Conservation (phyloP, 1,140 invertebrate genomes). For the Nephotettix cincticeps region DNA sequence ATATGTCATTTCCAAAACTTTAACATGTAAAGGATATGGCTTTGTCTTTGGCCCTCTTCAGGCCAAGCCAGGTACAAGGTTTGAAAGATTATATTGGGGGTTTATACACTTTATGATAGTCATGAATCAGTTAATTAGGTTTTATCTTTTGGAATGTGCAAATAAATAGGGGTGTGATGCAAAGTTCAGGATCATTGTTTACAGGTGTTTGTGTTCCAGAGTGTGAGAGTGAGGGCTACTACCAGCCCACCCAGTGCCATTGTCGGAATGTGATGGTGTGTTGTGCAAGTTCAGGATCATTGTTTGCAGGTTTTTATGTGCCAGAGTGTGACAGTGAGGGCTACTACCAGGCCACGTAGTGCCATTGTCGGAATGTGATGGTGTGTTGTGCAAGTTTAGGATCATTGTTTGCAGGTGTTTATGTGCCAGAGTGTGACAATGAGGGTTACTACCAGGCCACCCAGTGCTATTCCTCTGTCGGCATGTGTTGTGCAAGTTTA, state of each 20-base stretch:
- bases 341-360: constrained; percentile 83
- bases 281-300: constrained; percentile 92
- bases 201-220: constrained; percentile 75
- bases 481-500: constrained; percentile 81
- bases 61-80: no score
- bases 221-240: constrained; percentile 86
- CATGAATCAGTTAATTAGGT: no score
- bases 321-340: constrained; percentile 84
- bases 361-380: constrained; percentile 81
- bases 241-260: constrained; percentile 82
- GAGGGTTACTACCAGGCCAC: constrained; percentile 83
- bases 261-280: constrained; percentile 88
- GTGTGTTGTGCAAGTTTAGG: constrained; percentile 81
- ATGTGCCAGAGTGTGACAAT: constrained; percentile 81
- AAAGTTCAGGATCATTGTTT: constrained; percentile 60
- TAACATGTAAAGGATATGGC: no score
- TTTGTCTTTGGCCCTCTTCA: no score
- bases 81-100: no score
- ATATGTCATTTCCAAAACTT: no score
- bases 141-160: no score
- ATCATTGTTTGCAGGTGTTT: constrained; percentile 59
- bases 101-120: no score
- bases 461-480: constrained; percentile 84
- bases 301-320: constrained; percentile 67
- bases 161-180: constrained; percentile 89